phyloP scores from a whole-genome alignment of 2,113 vertebrate species.

The Malurus elegans region DNA sequence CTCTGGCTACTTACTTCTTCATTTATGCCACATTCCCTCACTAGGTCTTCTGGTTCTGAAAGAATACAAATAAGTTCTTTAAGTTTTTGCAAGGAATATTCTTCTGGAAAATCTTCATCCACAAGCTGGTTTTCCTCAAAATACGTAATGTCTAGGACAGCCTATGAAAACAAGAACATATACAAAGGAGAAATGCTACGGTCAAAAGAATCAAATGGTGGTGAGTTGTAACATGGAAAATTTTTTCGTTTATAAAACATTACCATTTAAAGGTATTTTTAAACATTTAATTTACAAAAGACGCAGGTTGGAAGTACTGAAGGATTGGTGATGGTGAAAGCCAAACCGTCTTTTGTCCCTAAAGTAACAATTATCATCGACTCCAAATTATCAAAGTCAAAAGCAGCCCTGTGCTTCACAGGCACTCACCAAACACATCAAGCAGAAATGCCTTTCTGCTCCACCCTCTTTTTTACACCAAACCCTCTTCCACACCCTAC shows the following conservation, averaged over 20 bases:
- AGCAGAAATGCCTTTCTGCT: neutral
- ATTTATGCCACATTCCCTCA: conserved; percentile 61
- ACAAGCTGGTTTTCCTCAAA: conserved; percentile 95
- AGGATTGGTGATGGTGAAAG: neutral
- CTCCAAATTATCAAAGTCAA: neutral
- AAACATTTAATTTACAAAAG: neutral
- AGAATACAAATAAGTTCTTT: conserved; percentile 85
- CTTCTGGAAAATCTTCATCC: conserved; percentile 92
- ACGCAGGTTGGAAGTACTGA: neutral
- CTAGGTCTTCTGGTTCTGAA: conserved; percentile 89
- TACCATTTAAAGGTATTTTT: neutral
- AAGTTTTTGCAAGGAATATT: conserved; percentile 86
- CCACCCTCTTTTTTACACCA: too few species aligned
- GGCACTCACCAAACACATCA: rapidly evolving
- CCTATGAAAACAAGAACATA: conserved; percentile 70
- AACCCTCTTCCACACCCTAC: neutral
- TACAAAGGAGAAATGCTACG: neutral
- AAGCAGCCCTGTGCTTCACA: neutral
- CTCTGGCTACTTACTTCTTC: conserved; percentile 65
- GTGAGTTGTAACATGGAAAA: neutral
- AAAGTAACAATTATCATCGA: rapidly evolving
- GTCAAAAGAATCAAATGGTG: neutral
- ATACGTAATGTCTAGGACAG: conserved; percentile 91
- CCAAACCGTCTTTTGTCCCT: neutral
- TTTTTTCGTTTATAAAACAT: neutral